Conservation (phyloP, 1,140 invertebrate genomes). For the Drosophila pachea region DNA sequence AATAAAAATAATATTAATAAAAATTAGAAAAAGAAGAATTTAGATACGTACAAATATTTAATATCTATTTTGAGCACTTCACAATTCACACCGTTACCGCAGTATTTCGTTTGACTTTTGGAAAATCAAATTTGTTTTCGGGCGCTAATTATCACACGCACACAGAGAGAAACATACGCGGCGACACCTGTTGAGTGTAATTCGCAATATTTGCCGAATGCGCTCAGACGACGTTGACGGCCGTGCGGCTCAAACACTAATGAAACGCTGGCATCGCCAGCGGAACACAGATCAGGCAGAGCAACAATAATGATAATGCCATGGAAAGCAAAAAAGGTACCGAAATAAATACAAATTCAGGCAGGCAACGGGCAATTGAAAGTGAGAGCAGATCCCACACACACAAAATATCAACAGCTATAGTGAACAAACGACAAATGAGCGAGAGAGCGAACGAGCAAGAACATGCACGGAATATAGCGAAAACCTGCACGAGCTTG, state of each 20-base stretch:
- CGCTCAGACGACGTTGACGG: constrained; percentile 46
- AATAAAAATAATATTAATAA: constrained; percentile 3
- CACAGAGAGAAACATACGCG: constrained; percentile 1
- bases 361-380: constrained; percentile 41
- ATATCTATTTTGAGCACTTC: constrained; percentile 48
- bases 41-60: constrained; percentile 41
- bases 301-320: constrained; percentile 34
- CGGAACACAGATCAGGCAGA: constrained; percentile 55
- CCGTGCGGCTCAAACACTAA: constrained; percentile 62
- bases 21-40: constrained; percentile 5
- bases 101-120: constrained; percentile 3
- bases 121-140: constrained; percentile 34
- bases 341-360: constrained; percentile 38
- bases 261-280: constrained; percentile 44
- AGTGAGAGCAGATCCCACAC: constrained; percentile 50
- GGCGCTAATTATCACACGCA: constrained; percentile 46
- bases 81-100: constrained; percentile 33
- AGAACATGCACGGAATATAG: neutral
- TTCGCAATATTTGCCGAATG: constrained; percentile 25
- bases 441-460: neutral
- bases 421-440: constrained; percentile 6
- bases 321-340: constrained; percentile 37
- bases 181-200: constrained; percentile 36
- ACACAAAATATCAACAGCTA: constrained; percentile 13
- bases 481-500: neutral